Base-by-base conservation (phyloP, 2,888 invertebrate species). In the Leistus spinibarbis region DNA sequence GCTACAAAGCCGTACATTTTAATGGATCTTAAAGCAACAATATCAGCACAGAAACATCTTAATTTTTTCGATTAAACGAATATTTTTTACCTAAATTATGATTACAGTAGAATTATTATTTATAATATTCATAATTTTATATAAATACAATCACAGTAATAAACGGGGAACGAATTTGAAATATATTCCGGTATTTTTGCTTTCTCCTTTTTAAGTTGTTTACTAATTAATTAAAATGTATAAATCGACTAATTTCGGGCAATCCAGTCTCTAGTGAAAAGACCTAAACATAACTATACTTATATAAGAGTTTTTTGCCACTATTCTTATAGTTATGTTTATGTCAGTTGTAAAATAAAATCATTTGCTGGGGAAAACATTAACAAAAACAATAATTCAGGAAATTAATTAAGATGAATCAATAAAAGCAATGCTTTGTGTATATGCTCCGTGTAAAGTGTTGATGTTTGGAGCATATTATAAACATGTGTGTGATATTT, bases 121-220 rank as follows among this genome's bases (percentile, higher is more conserved):
- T 81, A 80, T 79, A 80, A 79, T 82, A 80, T 80, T 81, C 81
- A 80, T 79, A 80, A 79, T 82, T 81, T 83, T 80, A 82, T 83
- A 83, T 82, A 84, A 84, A 83, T 84, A 84, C 83, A 84, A 84
- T 84, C 84, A 84, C 84, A 84, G 84, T 82, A 84, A 83, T 80
- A 81, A 83, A 84, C 81, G 83, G 83, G 83, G 82, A 84, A 84
- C 82, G 81, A 83, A 83, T 81, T 78, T 63, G 76, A 78, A 76
- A 69, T 73, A 76, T 76, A 68, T 69, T 63, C 65, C 71, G 62
- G 66, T 54, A 70, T 70, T 76, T n/a, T 76, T 54, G 19, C 60
- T 60, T 69, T 57, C n/a, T 66, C 53, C 13, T 40, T 53, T 5
- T 75, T 65, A 53, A 68, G 24, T 54, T 63, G 67, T 40, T n/a